Evolutionary conservation across 2,888 invertebrate species (phyloP).

Genomic region (Xestia xanthographa): DNA sequence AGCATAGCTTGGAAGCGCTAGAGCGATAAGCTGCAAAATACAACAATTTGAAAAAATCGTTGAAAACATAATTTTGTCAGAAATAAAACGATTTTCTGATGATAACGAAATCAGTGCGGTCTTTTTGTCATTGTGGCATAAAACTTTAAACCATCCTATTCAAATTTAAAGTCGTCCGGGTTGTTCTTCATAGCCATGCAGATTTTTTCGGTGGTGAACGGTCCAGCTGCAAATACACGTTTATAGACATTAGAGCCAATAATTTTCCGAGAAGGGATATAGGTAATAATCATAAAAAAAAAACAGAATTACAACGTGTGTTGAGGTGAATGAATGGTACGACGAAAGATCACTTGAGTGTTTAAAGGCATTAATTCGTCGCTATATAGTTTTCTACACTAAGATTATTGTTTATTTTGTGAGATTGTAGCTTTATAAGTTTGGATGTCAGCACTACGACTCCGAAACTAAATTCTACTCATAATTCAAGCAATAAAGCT

Average conservation of each 20-base stretch:
- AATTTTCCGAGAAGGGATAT: no score
- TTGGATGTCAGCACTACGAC: not conserved
- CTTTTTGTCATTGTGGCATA: not conserved
- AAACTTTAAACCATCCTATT: not conserved
- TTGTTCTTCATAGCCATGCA: conserved; percentile 57
- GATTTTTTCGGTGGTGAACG: conserved; percentile 70
- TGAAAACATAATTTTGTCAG: not conserved
- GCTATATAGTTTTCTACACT: not conserved
- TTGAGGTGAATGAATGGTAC: not conserved
- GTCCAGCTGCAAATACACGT: conserved; percentile 71
- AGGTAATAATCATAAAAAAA: not conserved
- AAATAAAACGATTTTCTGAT: not conserved
- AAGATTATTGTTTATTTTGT: no score
- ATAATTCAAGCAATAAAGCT: not conserved
- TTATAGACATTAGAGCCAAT: not conserved
- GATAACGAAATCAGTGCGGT: not conserved
- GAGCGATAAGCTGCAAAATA: not conserved
- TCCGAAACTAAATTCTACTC: not conserved
- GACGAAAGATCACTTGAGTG: not conserved
- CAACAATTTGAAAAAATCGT: not conserved
- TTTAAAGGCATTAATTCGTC: not conserved
- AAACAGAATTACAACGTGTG: no score
- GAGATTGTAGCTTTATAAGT: not conserved
- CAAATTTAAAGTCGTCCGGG: conserved; percentile 43
- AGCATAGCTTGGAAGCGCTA: not conserved